phyloP scores from a whole-genome alignment of 2,797 vertebrate species.

The Coregonus sp. region DNA sequence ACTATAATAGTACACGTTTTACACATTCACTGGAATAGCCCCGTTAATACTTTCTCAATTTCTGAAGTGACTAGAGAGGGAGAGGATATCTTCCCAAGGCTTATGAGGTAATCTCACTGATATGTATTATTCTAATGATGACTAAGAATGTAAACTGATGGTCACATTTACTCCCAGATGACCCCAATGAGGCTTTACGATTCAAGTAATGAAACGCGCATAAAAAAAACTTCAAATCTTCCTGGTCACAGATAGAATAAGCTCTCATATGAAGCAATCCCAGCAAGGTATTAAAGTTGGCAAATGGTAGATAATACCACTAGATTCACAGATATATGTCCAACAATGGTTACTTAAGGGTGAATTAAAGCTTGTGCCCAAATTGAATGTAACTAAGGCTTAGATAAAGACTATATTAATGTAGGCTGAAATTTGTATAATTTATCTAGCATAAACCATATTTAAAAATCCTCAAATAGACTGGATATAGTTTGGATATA shows the following conservation, averaged over 20 bases:
- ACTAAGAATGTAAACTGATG: slow-evolving; percentile 76
- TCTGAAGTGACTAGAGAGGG: slow-evolving; percentile 52
- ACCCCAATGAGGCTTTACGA: slow-evolving; percentile 70
- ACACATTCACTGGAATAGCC: slow-evolving; percentile 63
- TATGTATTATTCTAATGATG: slow-evolving; percentile 81
- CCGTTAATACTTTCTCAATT: slow-evolving; percentile 65
- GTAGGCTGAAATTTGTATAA: slow-evolving; percentile 54
- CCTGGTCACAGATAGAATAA: slow-evolving; percentile 67
- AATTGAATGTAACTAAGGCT: slow-evolving; percentile 74
- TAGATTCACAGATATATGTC: slow-evolving; percentile 67
- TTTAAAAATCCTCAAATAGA: slow-evolving; percentile 60
- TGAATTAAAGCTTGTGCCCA: slow-evolving; percentile 70
- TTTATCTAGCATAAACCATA: slow-evolving; percentile 35
- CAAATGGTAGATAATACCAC: slow-evolving; percentile 76
- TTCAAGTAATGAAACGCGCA: slow-evolving; percentile 74
- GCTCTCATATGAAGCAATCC: slow-evolving; percentile 66
- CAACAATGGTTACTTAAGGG: slow-evolving; percentile 66
- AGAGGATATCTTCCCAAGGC: slow-evolving; percentile 57
- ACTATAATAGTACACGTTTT: slow-evolving; percentile 44
- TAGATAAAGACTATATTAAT: slow-evolving; percentile 65
- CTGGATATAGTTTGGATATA: slow-evolving; percentile 43
- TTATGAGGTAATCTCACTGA: slow-evolving; percentile 78
- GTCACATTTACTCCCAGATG: slow-evolving; percentile 65
- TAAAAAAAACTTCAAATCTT: slow-evolving; percentile 69
- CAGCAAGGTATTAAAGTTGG: slow-evolving; percentile 75